Conservation (phyloP, 2,888 invertebrate genomes). For the Pardosa pseudoannulata region DNA sequence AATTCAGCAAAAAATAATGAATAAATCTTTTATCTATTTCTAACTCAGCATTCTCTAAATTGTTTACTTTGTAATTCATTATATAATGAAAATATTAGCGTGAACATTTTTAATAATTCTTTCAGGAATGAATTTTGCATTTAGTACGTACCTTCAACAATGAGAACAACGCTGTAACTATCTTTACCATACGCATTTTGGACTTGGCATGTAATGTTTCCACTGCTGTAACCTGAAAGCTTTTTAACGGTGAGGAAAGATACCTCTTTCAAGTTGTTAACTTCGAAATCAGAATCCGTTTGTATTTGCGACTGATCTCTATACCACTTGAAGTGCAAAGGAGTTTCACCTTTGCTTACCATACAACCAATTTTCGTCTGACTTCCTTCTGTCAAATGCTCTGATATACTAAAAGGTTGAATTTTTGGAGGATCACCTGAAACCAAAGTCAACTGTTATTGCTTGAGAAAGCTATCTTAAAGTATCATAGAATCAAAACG, state of each 20-base stretch:
- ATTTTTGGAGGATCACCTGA: slow-evolving; percentile 79
- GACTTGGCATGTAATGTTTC: slow-evolving; percentile 50
- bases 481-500: no score
- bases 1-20: no score
- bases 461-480: no score
- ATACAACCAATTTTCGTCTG: slow-evolving; percentile 92
- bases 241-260: slow-evolving; percentile 39
- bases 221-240: slow-evolving; percentile 42
- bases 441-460: slow-evolving; percentile 2
- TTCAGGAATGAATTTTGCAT: no score
- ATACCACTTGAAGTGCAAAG: slow-evolving; percentile 52
- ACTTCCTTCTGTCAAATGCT: slow-evolving; percentile 88
- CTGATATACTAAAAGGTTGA: slow-evolving; percentile 88
- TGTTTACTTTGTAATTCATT: no score
- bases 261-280: slow-evolving; percentile 33
- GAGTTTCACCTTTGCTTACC: slow-evolving; percentile 76
- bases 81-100: no score
- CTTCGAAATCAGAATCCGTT: slow-evolving; percentile 31
- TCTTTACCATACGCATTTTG: slow-evolving; percentile 45
- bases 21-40: no score
- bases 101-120: no score
- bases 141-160: slow-evolving; percentile 69
- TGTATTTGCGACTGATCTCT: slow-evolving; percentile 24
- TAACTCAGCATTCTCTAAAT: no score
- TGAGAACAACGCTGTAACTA: slow-evolving; percentile 22